These are phyloP conservation scores for Anoplius nigerrimus DNA, from an alignment of 2,888 invertebrate genomes.

Conservation along the genomic window DNA sequence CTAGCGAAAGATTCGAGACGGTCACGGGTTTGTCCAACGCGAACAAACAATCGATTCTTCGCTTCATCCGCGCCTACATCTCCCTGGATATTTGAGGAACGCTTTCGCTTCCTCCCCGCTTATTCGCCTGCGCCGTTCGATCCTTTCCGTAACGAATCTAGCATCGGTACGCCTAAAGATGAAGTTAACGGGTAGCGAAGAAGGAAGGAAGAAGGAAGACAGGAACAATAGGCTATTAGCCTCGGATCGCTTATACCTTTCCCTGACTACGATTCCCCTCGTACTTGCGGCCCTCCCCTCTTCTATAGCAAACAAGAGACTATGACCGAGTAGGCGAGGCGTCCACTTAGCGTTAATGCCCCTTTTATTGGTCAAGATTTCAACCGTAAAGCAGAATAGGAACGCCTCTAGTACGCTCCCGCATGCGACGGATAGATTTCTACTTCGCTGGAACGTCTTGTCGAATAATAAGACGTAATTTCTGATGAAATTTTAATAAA, in stretches of 20 bases:
- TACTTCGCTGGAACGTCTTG: too few species aligned
- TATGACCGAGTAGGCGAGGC: slow-evolving; percentile 66
- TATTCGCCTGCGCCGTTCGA: too few species aligned
- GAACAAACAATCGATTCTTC: neutral
- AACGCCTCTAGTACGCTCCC: slow-evolving; percentile 34
- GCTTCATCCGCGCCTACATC: neutral
- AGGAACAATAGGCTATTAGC: slow-evolving; percentile 3
- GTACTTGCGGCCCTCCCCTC: slow-evolving; percentile 56
- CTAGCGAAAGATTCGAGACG: slow-evolving; percentile 50
- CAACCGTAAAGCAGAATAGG: slow-evolving; percentile 59
- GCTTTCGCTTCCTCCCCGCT: too few species aligned
- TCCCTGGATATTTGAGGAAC: neutral
- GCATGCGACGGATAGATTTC: slow-evolving; percentile 24
- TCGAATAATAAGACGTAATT: too few species aligned
- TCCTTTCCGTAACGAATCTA: too few species aligned
- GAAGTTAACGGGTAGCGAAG: too few species aligned
- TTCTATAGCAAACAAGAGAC: slow-evolving; percentile 63
- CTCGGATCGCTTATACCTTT: slow-evolving; percentile 41
- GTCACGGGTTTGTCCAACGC: slow-evolving; percentile 26
- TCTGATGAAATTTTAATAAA: too few species aligned
- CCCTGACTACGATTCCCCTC: slow-evolving; percentile 45
- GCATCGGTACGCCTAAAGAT: too few species aligned
- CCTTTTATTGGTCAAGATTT: slow-evolving; percentile 71
- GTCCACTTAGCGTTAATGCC: slow-evolving; percentile 71
- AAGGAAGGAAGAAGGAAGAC: neutral